These are phyloP conservation scores for Heteractis magnifica DNA, from an alignment of 92 coral and sea anemone genomes.

Conservation along the genomic window DNA sequence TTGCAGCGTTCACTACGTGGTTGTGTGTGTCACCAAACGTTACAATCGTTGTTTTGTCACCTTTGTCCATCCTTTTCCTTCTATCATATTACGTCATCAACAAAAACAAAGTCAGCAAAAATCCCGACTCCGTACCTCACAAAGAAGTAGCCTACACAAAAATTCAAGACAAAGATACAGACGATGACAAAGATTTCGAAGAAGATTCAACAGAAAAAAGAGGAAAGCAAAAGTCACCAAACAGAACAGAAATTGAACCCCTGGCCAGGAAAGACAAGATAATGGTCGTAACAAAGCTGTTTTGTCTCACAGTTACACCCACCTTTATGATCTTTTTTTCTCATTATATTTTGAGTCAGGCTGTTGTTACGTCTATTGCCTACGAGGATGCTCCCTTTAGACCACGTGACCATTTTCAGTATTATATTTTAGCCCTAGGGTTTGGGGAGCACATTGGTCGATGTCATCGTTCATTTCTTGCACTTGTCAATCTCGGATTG, in stretches of 20 bases:
- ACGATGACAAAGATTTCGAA: too few relatives aligned
- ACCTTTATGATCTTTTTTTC: conserved; percentile 56
- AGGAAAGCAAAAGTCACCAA: background rate
- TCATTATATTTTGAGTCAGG: conserved; percentile 53
- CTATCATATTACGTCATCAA: conserved; percentile 55
- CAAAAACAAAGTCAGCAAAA: conserved; percentile 39
- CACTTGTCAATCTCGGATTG: conserved; percentile 46
- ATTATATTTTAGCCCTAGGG: conserved; percentile 52
- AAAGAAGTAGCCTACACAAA: conserved; percentile 51
- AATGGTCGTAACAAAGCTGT: conserved; percentile 42
- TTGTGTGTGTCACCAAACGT: conserved; percentile 67
- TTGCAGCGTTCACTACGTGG: conserved; percentile 77
- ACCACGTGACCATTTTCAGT: conserved; percentile 82
- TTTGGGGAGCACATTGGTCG: conserved; percentile 69
- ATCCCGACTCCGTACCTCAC: conserved; percentile 17
- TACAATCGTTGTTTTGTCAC: conserved; percentile 57
- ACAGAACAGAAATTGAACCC: conserved; percentile 6
- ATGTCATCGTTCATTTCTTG: conserved; percentile 54
- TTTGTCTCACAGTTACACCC: conserved; percentile 38
- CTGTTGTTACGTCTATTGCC: conserved; percentile 70
- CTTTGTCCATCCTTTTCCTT: conserved; percentile 49
- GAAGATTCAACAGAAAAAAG: too few relatives aligned
- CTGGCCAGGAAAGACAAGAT: conserved; percentile 54
- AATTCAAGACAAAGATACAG: conserved; percentile 25
- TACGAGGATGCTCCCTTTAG: conserved; percentile 72